These are phyloP conservation scores for Agriopis aurantiaria DNA, from an alignment of 2,888 invertebrate genomes.

Conservation along the genomic window DNA sequence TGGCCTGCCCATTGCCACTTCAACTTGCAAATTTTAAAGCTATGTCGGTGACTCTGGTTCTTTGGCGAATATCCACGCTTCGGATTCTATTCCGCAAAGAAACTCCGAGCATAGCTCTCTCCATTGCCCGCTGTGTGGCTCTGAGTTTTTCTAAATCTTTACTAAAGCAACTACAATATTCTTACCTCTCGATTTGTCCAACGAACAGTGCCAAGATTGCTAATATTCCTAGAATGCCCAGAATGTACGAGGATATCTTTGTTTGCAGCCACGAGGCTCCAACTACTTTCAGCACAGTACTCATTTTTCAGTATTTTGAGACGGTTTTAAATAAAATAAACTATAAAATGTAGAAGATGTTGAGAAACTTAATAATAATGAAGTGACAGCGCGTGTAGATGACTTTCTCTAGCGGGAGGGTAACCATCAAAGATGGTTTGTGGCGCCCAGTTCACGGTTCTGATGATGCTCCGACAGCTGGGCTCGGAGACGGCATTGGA, in stretches of 20 bases:
- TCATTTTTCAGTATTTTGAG: slow-evolving; percentile 62
- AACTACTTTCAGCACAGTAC: slow-evolving; percentile 91
- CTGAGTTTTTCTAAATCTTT: too few species aligned
- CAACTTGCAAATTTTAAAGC: too few species aligned
- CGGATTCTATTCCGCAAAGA: too few species aligned
- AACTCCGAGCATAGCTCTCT: too few species aligned
- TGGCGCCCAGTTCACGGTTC: slow-evolving; percentile 66
- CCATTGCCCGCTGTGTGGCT: too few species aligned
- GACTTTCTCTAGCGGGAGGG: slow-evolving; percentile 75
- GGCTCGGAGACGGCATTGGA: slow-evolving; percentile 73
- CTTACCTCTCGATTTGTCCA: slow-evolving; percentile 90
- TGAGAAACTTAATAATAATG: slow-evolving; percentile 85
- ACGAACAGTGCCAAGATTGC: slow-evolving; percentile 90
- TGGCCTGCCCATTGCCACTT: too few species aligned
- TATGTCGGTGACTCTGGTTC: too few species aligned
- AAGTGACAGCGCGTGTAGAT: slow-evolving; percentile 84
- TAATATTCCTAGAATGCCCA: slow-evolving; percentile 89
- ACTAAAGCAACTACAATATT: too few species aligned
- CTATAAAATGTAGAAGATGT: slow-evolving; percentile 84
- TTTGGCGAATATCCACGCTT: too few species aligned
- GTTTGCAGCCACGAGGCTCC: slow-evolving; percentile 93
- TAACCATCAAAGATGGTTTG: slow-evolving; percentile 79
- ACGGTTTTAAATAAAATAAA: slow-evolving; percentile 48
- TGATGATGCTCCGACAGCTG: slow-evolving; percentile 59
- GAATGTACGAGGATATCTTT: slow-evolving; percentile 90